Percentiles rank a stretch among this genome's conserved stretches.
Evolutionary conservation across 2,113 vertebrate genomes (phyloP).

Genomic region (Stomatorhinus ivindoensis): DNA sequence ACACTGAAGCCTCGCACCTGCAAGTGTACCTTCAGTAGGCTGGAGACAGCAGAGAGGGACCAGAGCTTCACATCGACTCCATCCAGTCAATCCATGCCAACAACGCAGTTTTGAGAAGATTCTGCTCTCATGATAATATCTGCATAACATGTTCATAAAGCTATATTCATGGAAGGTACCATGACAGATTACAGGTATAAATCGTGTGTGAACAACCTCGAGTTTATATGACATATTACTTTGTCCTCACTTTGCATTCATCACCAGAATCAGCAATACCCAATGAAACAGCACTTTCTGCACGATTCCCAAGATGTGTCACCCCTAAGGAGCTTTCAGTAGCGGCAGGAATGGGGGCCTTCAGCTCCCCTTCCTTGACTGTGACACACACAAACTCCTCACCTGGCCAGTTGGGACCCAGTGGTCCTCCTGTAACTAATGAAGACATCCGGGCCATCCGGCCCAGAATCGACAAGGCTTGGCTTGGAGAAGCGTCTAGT

Average conservation of each 20-base stretch:
- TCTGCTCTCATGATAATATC: background rate
- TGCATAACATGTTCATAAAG: background rate
- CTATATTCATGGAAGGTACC: background rate
- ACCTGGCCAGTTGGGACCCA: conserved; percentile 95
- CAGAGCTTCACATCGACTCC: background rate
- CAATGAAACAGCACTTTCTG: background rate
- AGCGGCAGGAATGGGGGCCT: background rate
- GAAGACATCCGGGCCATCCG: conserved; percentile 80
- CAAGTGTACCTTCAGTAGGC: conserved; percentile 93
- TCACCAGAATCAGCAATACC: background rate
- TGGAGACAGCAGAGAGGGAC: conserved; percentile 33
- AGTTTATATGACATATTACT: background rate
- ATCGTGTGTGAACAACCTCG: background rate
- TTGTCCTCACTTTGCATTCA: background rate
- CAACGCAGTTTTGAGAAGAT: background rate
- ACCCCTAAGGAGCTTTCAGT: background rate
- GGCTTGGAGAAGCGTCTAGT: conserved; percentile 60
- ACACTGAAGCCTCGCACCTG: conserved; percentile 90
- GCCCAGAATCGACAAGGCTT: conserved; percentile 54
- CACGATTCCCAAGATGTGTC: background rate
- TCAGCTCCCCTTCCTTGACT: background rate
- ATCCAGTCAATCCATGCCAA: background rate
- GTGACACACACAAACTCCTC: conserved; percentile 20
- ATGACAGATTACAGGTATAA: background rate
- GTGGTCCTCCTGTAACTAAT: conserved; percentile 91